A percentile compares a stretch with the other conserved stretches of the same genome.
phyloP scores from a whole-genome alignment of 2,113 vertebrate genomes.

The Otocyon megalotis region DNA sequence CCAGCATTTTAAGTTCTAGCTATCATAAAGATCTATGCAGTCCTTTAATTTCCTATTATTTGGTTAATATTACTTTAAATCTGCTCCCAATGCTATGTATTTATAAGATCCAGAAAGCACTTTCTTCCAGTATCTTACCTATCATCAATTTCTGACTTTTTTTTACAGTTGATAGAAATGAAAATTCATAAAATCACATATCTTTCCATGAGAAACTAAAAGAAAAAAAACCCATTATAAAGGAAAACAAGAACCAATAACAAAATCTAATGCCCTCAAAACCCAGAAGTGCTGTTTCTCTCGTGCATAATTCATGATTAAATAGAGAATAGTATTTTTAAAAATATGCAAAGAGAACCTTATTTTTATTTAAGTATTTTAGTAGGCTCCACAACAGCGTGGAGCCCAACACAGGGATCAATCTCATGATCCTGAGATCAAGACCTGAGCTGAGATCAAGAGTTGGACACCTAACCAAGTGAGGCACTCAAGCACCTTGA shows the following conservation, averaged over 20 bases:
- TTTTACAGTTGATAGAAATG: neutral
- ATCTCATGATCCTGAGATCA: neutral
- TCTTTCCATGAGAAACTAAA: neutral
- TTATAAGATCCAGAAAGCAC: constrained; percentile 22
- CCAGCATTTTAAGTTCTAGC: neutral
- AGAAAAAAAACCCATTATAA: constrained; percentile 59
- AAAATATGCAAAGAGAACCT: constrained; percentile 50
- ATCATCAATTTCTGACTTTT: neutral
- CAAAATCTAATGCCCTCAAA: constrained; percentile 71
- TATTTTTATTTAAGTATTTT: neutral
- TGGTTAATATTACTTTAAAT: constrained; percentile 10
- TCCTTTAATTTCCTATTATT: constrained; percentile 17
- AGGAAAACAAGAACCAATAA: constrained; percentile 59
- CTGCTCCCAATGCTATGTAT: neutral
- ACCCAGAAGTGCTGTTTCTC: neutral
- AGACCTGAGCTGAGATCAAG: neutral
- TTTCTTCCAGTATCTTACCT: neutral
- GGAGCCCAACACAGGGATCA: too few species aligned
- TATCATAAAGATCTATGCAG: neutral
- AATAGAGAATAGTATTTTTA: constrained; percentile 58
- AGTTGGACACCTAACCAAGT: neutral
- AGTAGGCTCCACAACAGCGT: neutral
- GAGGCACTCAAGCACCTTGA: neutral
- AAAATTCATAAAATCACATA: neutral
- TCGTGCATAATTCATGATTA: constrained; percentile 71